A percentile compares a stretch with the other conserved stretches of the same genome.
Conservation (phyloP, 2,797 vertebrate genomes). For the Coracias cyanogaster region DNA sequence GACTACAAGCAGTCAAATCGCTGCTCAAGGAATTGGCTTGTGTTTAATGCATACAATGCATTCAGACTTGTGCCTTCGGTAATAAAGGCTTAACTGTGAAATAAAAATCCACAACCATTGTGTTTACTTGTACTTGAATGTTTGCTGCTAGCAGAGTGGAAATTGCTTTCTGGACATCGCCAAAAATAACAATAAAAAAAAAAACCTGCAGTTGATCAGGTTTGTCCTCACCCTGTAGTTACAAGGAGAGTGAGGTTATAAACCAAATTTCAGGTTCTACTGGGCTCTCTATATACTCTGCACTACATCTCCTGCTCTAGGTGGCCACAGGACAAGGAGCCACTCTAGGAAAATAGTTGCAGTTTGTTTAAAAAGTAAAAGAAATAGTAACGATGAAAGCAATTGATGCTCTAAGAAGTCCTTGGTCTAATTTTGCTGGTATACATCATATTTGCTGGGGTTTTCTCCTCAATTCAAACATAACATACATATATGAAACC, state of each 20-base stretch:
- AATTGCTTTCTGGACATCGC: not conserved
- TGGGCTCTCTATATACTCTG: not conserved
- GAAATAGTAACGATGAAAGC: not conserved
- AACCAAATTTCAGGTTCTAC: not conserved
- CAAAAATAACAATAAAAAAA: not conserved
- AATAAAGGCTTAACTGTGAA: slow-evolving; percentile 44
- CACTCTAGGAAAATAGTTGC: not conserved
- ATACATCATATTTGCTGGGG: not conserved
- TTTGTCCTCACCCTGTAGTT: not conserved
- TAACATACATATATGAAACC: not conserved
- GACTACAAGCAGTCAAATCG: accelerated
- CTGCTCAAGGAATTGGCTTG: not conserved
- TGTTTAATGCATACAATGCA: not conserved
- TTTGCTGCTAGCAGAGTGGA: not conserved
- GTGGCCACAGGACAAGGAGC: not conserved
- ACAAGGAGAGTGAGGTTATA: not conserved
- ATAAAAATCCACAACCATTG: slow-evolving; percentile 23
- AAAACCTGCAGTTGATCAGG: not conserved
- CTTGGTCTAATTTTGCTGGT: not conserved
- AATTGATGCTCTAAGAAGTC: not conserved
- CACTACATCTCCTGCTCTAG: not conserved
- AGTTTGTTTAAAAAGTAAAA: not conserved
- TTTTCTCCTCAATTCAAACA: not conserved
- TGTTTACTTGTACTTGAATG: slow-evolving; percentile 34
- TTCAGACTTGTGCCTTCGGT: not conserved